These are phyloP conservation scores for Cyclopterus lumpus DNA, from an alignment of 2,797 vertebrate genomes.

Conservation along the genomic window DNA sequence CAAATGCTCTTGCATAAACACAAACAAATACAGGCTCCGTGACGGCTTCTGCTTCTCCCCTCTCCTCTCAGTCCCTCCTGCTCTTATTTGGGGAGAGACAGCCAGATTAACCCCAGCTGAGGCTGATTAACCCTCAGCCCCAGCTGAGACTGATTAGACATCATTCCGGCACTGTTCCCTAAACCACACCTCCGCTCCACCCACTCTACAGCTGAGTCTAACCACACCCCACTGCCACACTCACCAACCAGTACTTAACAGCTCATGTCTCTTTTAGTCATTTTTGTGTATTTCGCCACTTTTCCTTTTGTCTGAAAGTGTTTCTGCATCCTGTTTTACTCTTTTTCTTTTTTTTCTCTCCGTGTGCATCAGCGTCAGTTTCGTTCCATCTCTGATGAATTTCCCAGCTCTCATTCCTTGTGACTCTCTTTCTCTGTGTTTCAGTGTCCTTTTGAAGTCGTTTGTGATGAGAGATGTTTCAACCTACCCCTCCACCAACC, in stretches of 20 bases:
- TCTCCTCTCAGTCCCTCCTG: too few relatives aligned
- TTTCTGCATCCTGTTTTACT: constrained; percentile 15
- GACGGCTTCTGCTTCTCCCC: too few relatives aligned
- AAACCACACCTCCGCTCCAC: too few relatives aligned
- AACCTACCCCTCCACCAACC: constrained; percentile 8
- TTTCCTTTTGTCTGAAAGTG: constrained; percentile 6
- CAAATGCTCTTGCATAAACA: too few relatives aligned
- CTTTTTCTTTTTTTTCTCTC: constrained; percentile 16
- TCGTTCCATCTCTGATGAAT: constrained; percentile 49
- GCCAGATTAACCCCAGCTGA: too few relatives aligned
- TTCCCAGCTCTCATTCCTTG: constrained; percentile 37
- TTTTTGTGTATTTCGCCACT: constrained; percentile 1
- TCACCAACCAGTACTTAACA: neutral
- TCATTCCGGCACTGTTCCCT: too few relatives aligned
- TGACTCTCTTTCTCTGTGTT: constrained; percentile 32
- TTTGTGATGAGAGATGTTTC: constrained; percentile 42
- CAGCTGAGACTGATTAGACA: too few relatives aligned
- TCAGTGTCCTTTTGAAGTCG: constrained; percentile 46
- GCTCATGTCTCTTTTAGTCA: constrained; percentile 5
- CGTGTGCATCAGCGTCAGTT: constrained; percentile 36
- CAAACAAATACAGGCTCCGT: too few relatives aligned
- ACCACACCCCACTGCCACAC: too few relatives aligned
- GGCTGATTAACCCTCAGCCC: too few relatives aligned
- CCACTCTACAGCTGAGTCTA: too few relatives aligned
- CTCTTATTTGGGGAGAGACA: too few relatives aligned